Evolutionary conservation across 2,797 vertebrate species (phyloP), one percentile per base, ranked within the genome.

Genomic region (Macrochelys suwanniensis): DNA sequence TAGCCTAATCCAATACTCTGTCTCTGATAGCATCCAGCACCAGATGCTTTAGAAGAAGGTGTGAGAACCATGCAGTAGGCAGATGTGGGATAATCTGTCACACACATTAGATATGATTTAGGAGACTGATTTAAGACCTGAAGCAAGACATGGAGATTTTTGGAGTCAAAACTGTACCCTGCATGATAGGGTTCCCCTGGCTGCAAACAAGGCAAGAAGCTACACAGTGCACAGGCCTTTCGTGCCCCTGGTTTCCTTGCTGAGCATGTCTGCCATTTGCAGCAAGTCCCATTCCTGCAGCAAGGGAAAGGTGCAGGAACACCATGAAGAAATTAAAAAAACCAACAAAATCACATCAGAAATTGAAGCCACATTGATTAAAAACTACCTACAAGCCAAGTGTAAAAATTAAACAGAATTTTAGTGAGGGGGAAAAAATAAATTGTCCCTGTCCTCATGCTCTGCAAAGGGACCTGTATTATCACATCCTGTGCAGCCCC

Each of bases 11-110:
- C 42, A 83, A 28, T 37, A 77, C 54, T 1, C 19, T 1, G 17
- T 3, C 81, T 50, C 71, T 6, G 56, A 8, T 3, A 11, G 37
- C 2, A 19, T 37, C n/a, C 12, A 56, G 47, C 76, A 82, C 2
- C 10, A 57, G 84, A 2, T 4, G 1, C 15, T 82, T 23, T 3
- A 5, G 16, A 83, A 28, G 65, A 0, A 65, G 23, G 0, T 6
- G 5, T 79, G 47, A 1, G 2, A 80, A 56, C 15, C 31, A 77
- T 80, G 12, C 37, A 95, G 26, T 0, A 82, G 42, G 26, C 8
- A 53, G 6, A 8, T n/a, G 68, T 28, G 15, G 89, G 37, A 37
- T 16, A 82, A 84, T 10, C 15, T 0, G 1, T 31, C 74, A 26
- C 8, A 45, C 33, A 10, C 8, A 4, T 11, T 42, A 86, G 50